Evolutionary conservation across 2,113 vertebrate genomes (phyloP).

Genomic region (Cinclus mexicanus): DNA sequence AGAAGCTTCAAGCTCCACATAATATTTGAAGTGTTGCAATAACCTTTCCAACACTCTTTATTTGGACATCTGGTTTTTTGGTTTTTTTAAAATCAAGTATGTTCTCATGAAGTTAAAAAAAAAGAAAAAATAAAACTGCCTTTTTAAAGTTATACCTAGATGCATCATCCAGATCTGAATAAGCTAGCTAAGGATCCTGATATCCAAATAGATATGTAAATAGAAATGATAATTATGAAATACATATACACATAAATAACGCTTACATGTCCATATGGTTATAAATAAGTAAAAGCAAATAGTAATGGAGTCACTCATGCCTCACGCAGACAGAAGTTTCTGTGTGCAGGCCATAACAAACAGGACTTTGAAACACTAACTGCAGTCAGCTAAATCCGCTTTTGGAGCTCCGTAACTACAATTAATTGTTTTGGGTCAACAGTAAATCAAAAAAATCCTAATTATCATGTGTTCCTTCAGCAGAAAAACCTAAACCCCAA

Average conservation of each 20-base stretch:
- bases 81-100: neutral
- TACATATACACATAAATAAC: neutral
- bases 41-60: neutral
- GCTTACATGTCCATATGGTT: neutral
- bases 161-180: neutral
- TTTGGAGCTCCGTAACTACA: neutral
- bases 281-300: neutral
- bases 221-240: neutral
- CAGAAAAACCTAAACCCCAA: neutral
- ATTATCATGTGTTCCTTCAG: neutral
- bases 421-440: neutral
- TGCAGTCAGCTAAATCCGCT: neutral
- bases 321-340: neutral
- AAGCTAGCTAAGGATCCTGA: neutral
- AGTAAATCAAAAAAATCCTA: neutral
- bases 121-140: neutral
- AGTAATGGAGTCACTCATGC: neutral
- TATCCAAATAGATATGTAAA: neutral
- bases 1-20: neutral
- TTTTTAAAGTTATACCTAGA: neutral
- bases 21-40: neutral
- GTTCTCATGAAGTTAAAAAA: neutral
- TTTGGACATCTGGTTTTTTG: neutral
- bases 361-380: neutral
- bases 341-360: neutral